These are phyloP conservation scores for Porites rus DNA, from an alignment of 92 coral and sea anemone species.

Conservation along the genomic window DNA sequence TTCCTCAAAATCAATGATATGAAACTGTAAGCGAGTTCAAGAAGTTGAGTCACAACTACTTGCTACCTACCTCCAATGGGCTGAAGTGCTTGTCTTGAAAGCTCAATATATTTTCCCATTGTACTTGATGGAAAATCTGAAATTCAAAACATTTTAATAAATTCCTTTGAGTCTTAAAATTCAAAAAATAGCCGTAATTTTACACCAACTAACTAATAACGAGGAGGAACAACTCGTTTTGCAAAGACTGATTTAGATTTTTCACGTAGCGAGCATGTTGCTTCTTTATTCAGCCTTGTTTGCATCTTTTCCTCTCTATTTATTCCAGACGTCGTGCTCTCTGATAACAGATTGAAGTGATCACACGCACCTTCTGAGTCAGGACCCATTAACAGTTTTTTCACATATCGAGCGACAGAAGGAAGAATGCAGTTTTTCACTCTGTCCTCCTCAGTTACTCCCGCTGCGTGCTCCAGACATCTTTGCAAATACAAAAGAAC, in stretches of 20 bases:
- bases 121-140: conserved; percentile 69
- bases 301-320: too few species aligned
- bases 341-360: neutral
- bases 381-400: conserved; percentile 5
- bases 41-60: neutral
- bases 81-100: conserved; percentile 80
- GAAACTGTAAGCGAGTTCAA: neutral
- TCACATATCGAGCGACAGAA: conserved; percentile 73
- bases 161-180: too few species aligned
- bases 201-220: neutral
- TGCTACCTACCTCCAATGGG: conserved; percentile 80
- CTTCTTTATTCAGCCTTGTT: too few species aligned
- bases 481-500: conserved; percentile 78
- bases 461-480: conserved; percentile 88
- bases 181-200: too few species aligned
- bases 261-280: neutral
- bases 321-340: too few species aligned
- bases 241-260: neutral
- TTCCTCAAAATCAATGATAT: too few species aligned
- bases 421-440: conserved; percentile 79
- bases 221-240: neutral
- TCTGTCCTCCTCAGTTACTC: conserved; percentile 87
- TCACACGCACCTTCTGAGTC: conserved; percentile 7
- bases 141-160: conserved; percentile 1
- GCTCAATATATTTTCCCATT: conserved; percentile 79